These are phyloP conservation scores for Drosophila maculinotata DNA, from an alignment of 2,888 invertebrate genomes.

Conservation along the genomic window DNA sequence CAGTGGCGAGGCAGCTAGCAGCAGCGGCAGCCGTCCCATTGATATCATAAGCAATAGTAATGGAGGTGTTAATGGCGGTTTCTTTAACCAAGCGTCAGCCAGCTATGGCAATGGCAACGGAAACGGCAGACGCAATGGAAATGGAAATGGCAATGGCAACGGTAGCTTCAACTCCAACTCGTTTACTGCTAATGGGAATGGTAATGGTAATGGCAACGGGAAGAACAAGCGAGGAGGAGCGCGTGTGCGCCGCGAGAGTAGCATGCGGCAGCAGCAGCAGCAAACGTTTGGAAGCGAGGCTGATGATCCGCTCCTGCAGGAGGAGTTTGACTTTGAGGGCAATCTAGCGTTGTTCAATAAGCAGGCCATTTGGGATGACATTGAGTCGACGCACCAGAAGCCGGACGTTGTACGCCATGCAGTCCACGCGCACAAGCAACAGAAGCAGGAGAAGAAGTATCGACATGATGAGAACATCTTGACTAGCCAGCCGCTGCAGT, in stretches of 20 bases:
- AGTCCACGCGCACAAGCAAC: constrained; percentile 73
- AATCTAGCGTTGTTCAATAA: constrained; percentile 97
- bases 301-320: constrained; percentile 83
- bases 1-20: constrained; percentile 51
- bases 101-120: constrained; percentile 63
- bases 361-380: constrained; percentile 91
- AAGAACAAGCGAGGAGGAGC: constrained; percentile 66
- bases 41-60: constrained; percentile 75
- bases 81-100: constrained; percentile 70
- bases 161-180: constrained; percentile 27
- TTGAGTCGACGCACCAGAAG: constrained; percentile 86
- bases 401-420: constrained; percentile 85
- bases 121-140: constrained; percentile 40
- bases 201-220: constrained; percentile 47
- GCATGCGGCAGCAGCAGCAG: constrained; percentile 78
- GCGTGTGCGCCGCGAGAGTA: constrained; percentile 80
- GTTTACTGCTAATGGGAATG: constrained; percentile 30
- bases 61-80: constrained; percentile 31
- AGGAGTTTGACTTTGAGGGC: constrained; percentile 97
- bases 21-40: constrained; percentile 79
- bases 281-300: constrained; percentile 84
- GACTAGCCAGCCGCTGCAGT: constrained; percentile 87
- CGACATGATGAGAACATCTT: constrained; percentile 95
- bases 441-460: constrained; percentile 86
- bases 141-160: constrained; percentile 38